These are phyloP conservation scores for Myrmecobius fasciatus DNA, from an alignment of 2,113 vertebrate species.

Conservation along the genomic window DNA sequence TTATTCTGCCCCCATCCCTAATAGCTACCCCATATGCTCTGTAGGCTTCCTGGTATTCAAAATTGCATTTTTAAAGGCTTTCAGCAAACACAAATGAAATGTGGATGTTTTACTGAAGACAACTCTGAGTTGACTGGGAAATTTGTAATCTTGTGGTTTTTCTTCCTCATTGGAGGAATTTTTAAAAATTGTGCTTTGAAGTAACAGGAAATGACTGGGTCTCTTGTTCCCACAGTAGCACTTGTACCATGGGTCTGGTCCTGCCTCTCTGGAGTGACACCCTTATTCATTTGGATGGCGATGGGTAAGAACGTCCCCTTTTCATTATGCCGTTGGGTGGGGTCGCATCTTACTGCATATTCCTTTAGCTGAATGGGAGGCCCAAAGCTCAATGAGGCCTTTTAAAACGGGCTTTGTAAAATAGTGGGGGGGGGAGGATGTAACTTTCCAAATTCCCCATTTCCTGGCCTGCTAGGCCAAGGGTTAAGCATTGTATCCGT, in stretches of 20 bases:
- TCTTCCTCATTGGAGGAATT: conserved; percentile 50
- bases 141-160: conserved; percentile 32
- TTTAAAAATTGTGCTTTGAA: conserved; percentile 51
- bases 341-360: conserved; percentile 53
- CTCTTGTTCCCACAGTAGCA: conserved; percentile 83
- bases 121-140: conserved; percentile 58
- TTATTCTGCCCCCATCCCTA: conserved; percentile 21
- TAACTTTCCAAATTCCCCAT: conserved; percentile 55
- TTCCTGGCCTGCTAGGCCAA: conserved; percentile 50
- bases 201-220: conserved; percentile 52
- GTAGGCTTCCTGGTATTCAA: conserved; percentile 50
- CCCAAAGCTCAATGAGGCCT: conserved; percentile 58
- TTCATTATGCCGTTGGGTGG: conserved; percentile 27
- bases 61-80: conserved; percentile 44
- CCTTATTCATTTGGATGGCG: conserved; percentile 98
- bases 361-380: conserved; percentile 60
- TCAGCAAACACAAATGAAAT: conserved; percentile 6
- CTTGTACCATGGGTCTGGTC: conserved; percentile 95
- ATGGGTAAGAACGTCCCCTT: conserved; percentile 90
- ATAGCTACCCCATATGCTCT: background rate
- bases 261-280: conserved; percentile 98
- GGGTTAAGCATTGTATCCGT: background rate
- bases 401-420: conserved; percentile 67
- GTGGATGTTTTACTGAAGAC: conserved; percentile 54
- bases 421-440: conserved; percentile 13